Evolutionary conservation across 2,113 vertebrate genomes (phyloP).

Genomic region (Chitala chitala): DNA sequence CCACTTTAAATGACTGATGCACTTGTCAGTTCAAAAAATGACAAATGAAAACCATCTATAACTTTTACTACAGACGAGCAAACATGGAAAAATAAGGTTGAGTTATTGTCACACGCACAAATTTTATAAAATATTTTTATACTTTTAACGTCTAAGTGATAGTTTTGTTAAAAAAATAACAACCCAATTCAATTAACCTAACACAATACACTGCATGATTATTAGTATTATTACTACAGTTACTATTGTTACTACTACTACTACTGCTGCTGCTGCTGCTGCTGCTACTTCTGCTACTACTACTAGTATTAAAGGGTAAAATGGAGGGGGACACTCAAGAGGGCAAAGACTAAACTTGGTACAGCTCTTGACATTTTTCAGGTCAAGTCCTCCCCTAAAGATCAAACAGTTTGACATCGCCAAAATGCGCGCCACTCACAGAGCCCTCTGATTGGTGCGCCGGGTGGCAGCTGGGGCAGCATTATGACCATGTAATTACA

Average conservation of each 20-base stretch:
- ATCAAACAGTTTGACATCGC: constrained; percentile 83
- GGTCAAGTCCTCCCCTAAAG: constrained; percentile 58
- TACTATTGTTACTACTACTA: no score
- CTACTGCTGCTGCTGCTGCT: no score
- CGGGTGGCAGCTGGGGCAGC: constrained; percentile 76
- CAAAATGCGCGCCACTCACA: constrained; percentile 69
- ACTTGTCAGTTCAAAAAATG: constrained; percentile 5
- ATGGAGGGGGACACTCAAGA: not conserved
- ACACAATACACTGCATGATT: no score
- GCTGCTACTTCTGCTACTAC: no score
- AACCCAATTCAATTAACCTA: no score
- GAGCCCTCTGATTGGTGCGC: constrained; percentile 72
- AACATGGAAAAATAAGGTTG: not conserved
- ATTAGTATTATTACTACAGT: no score
- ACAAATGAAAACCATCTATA: not conserved
- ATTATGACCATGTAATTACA: constrained; percentile 86
- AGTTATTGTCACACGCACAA: not conserved
- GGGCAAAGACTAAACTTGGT: not conserved
- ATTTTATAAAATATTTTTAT: constrained; percentile 10
- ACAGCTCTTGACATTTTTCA: constrained; percentile 34
- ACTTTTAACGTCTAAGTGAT: no score
- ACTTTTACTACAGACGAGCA: not conserved
- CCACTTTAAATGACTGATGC: constrained; percentile 2
- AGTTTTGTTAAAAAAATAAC: no score
- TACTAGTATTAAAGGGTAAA: no score